These are phyloP conservation scores for Myripristis jacobus DNA, from an alignment of 2,797 vertebrate species.

Conservation along the genomic window DNA sequence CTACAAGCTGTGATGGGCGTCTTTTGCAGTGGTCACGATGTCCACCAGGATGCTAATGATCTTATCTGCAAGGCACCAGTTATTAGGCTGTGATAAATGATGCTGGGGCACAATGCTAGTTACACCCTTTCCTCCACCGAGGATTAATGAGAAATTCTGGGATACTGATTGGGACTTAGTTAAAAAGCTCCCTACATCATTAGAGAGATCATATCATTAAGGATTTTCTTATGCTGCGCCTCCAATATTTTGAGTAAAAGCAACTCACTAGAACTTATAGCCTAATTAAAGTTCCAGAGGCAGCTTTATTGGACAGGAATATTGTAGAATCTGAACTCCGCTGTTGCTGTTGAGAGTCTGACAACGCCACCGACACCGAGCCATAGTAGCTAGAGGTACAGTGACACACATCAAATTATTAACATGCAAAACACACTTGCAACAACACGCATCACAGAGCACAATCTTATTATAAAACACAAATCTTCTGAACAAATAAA, in stretches of 20 bases:
- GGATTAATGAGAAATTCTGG: slow-evolving; percentile 18
- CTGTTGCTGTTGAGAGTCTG: slow-evolving; percentile 27
- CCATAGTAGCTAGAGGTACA: slow-evolving; percentile 30
- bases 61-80: slow-evolving; percentile 11
- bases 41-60: not conserved
- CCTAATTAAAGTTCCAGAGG: not conserved
- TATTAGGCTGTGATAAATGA: slow-evolving; percentile 27
- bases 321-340: slow-evolving; percentile 18
- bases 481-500: slow-evolving; percentile 28
- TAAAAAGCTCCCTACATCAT: slow-evolving; percentile 22
- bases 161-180: slow-evolving; percentile 11
- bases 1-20: slow-evolving; percentile 2
- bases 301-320: not conserved
- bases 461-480: slow-evolving; percentile 42
- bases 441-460: slow-evolving; percentile 44
- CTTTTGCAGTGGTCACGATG: slow-evolving; percentile 8
- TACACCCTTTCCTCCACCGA: slow-evolving; percentile 9
- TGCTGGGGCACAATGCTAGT: slow-evolving; percentile 17
- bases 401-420: slow-evolving; percentile 34
- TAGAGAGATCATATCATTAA: not conserved
- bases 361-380: slow-evolving; percentile 42
- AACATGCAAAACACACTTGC: slow-evolving; percentile 55
- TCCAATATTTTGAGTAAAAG: too few species aligned
- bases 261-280: too few species aligned
- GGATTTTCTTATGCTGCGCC: too few species aligned